Evolutionary conservation across 2,113 vertebrate species (phyloP), one percentile per base, ranked within the genome.

Genomic region (Gyps fulvus): DNA sequence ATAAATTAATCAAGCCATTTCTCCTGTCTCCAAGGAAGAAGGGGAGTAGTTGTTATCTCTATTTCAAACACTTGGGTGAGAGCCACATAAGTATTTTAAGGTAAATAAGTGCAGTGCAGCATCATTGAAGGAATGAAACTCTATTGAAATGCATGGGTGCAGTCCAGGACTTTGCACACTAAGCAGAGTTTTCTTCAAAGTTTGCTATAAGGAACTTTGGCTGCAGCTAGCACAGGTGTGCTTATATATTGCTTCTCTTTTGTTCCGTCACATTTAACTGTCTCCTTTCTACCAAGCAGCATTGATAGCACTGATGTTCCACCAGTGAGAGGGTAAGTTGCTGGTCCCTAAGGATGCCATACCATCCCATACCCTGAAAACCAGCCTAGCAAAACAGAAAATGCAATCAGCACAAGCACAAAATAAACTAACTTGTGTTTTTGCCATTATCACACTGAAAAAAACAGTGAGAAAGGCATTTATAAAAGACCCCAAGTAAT

Each of bases 1-100:
- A 96, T 95, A 94, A 96, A 97, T 96, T 96, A 95, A 97, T 93
- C 74, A 93, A 90, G 3, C 43, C 32, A 85, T 93, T 96, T 94
- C 49, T 93, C 40, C 84, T 13, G 15, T 90, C 89, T 95, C 78
- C 34, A n/a, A 83, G 87, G 57, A 91, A 96, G 61, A 93, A 87
- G 25, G 40, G 40, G 16, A 84, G 21, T 87, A 78, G 65, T 32
- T 95, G 72, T 89, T 96, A 63, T 74, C 87, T 94, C 38, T 82
- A 40, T 92, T 94, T 94, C 76, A 93, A 94, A 94, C 72, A 59
- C 38, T 82, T 87, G 59, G 91, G 80, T 91, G 94, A 91, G 69
- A 96, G 87, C 69, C 93, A 59, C 26, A 1, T 17, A 78, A 70
- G 79, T 86, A 91, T 95, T 93, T 95, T 90, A 87, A 93, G 47